A percentile compares a stretch with the other conserved stretches of the same genome.
Evolutionary conservation across 2,888 invertebrate genomes (phyloP).

Genomic region (Eledone cirrhosa): DNA sequence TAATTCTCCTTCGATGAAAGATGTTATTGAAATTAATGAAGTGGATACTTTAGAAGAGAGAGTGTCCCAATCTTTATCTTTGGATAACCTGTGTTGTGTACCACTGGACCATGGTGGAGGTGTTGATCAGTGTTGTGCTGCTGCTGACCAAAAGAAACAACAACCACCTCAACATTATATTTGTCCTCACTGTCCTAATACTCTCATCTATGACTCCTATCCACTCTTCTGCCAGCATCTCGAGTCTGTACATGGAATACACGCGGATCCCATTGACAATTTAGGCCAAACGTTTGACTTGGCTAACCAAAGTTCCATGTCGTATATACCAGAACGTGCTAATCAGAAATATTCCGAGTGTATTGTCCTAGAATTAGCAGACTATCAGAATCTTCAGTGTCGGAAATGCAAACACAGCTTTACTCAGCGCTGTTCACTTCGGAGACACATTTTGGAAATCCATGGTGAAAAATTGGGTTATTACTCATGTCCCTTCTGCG

Average conservation of each 20-base stretch:
- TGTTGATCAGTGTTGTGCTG: not conserved
- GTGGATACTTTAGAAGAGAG: slow-evolving; percentile 13
- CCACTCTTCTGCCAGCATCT: not conserved
- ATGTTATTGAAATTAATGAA: slow-evolving; percentile 21
- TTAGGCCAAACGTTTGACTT: not conserved
- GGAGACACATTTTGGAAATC: slow-evolving; percentile 23
- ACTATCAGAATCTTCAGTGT: slow-evolving; percentile 13
- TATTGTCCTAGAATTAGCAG: slow-evolving; percentile 14
- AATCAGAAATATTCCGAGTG: not conserved
- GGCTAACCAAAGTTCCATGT: not conserved
- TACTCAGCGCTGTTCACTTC: slow-evolving; percentile 19
- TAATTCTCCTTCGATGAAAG: not conserved
- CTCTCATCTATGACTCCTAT: slow-evolving; percentile 5
- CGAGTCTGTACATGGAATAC: slow-evolving; percentile 7
- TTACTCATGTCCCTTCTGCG: slow-evolving; percentile 25
- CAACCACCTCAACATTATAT: not conserved
- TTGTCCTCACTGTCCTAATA: slow-evolving; percentile 23
- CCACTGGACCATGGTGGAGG: not conserved
- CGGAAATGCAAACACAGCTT: slow-evolving; percentile 22
- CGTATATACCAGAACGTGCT: not conserved
- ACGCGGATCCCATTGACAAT: not conserved
- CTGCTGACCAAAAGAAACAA: not conserved
- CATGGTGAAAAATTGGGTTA: slow-evolving; percentile 26
- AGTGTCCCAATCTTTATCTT: not conserved
- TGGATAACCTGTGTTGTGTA: not conserved